A percentile compares a stretch with the other conserved stretches of the same genome.
phyloP scores from a whole-genome alignment of 2,113 vertebrate species.

The Oplegnathus fasciatus region DNA sequence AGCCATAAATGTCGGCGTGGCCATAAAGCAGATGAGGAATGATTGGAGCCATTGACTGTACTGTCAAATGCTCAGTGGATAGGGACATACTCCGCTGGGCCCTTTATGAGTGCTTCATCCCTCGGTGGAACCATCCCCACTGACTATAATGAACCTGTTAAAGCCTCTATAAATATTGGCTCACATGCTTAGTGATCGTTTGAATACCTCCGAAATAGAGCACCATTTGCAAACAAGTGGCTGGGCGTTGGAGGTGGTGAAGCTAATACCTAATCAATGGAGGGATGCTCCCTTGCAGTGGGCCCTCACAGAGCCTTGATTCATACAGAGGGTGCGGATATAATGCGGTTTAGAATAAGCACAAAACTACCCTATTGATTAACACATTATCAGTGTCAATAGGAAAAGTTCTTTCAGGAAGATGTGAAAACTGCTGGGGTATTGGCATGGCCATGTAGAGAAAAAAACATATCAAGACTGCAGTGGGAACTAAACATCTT shows the following conservation, averaged over 20 bases:
- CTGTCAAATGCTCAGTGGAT: constrained; percentile 68
- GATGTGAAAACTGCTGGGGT: constrained; percentile 43
- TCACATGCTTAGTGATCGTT: constrained; percentile 71
- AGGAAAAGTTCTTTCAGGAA: constrained; percentile 54
- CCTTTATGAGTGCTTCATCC: constrained; percentile 74
- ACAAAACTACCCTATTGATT: constrained; percentile 69
- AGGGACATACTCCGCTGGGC: constrained; percentile 68
- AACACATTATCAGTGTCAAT: constrained; percentile 64
- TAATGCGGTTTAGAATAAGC: constrained; percentile 68
- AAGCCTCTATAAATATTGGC: constrained; percentile 84
- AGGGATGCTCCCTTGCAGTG: constrained; percentile 61
- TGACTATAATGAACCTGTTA: constrained; percentile 83
- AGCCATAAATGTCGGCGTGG: constrained; percentile 78
- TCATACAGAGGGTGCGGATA: constrained; percentile 56
- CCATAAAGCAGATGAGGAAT: constrained; percentile 82
- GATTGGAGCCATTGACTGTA: constrained; percentile 81
- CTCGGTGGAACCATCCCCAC: constrained; percentile 64
- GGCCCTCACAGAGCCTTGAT: constrained; percentile 51
- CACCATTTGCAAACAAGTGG: constrained; percentile 76
- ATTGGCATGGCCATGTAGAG: constrained; percentile 6
- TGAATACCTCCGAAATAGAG: constrained; percentile 72
- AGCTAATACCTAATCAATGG: constrained; percentile 81
- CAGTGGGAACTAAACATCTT: constrained; percentile 34
- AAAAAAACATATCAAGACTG: constrained; percentile 17
- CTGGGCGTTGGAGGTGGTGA: constrained; percentile 61